Conservation (phyloP, 1,140 invertebrate genomes). For the Nomia melanderi region DNA sequence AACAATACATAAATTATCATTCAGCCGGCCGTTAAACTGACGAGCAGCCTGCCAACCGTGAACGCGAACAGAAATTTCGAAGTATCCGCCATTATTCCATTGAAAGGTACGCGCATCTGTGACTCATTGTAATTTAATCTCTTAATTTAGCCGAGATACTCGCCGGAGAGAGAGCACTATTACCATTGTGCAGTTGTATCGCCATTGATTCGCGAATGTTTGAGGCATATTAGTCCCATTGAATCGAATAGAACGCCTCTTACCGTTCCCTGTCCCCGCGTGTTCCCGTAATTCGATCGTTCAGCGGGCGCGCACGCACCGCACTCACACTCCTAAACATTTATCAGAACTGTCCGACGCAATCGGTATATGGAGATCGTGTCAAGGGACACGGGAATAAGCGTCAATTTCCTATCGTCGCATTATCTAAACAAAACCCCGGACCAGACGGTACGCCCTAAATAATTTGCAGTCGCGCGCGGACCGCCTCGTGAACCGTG, state of each 20-base stretch:
- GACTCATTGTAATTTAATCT: not conserved
- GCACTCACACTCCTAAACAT: not conserved
- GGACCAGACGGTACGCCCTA: not conserved
- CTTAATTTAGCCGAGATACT: not conserved
- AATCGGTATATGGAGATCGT: constrained; percentile 2
- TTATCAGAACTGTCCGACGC: constrained; percentile 10
- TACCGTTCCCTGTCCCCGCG: too few relatives aligned
- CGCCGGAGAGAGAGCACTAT: not conserved
- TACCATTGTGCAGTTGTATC: not conserved
- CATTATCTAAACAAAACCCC: constrained; percentile 22
- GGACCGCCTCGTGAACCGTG: not conserved
- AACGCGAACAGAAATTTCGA: too few relatives aligned
- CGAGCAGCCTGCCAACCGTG: too few relatives aligned
- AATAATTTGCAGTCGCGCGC: not conserved
- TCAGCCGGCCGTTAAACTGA: too few relatives aligned
- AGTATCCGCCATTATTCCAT: not conserved
- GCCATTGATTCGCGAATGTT: not conserved
- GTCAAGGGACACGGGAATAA: constrained; percentile 7
- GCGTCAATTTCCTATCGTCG: constrained; percentile 18
- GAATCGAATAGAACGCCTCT: too few relatives aligned
- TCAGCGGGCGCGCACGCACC: not conserved
- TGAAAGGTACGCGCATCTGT: not conserved
- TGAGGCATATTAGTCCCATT: not conserved
- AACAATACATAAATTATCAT: too few relatives aligned
- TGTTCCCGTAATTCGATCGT: not conserved